Evolutionary conservation across 2,888 invertebrate genomes (phyloP).

Genomic region (Ormia ochracea): DNA sequence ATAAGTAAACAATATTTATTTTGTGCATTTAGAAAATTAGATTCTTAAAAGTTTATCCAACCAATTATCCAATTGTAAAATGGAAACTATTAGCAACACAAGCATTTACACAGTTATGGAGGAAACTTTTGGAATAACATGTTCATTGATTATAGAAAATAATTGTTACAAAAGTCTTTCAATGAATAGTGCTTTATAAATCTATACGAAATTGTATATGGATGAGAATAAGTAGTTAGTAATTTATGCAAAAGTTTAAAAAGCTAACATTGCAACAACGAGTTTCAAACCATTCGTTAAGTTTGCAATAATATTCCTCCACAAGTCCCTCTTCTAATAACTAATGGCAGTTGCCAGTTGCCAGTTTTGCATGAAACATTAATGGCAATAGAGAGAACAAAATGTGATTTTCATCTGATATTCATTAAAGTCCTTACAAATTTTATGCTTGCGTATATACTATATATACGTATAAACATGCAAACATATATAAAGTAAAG

Average conservation of each 20-base stretch:
- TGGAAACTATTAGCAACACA: not conserved
- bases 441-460: not conserved
- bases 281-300: not conserved
- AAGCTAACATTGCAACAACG: not conserved
- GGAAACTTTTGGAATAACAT: constrained; percentile 1
- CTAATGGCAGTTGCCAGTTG: not conserved
- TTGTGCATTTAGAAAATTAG: constrained; percentile 49
- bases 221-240: not conserved
- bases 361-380: not conserved
- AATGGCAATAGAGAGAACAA: not conserved
- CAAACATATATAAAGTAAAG: constrained; percentile 18
- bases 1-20: constrained; percentile 50
- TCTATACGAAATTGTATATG: not conserved
- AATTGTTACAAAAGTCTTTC: constrained; percentile 31
- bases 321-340: not conserved
- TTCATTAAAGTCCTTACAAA: constrained; percentile 14
- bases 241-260: constrained; percentile 7
- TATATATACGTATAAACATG: too few species aligned
- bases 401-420: not conserved
- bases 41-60: constrained; percentile 49
- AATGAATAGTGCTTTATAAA: constrained; percentile 23
- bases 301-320: not conserved
- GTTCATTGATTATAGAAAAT: constrained; percentile 41
- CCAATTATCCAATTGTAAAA: constrained; percentile 29
- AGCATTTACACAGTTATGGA: not conserved